These are phyloP conservation scores for Ethmia dodecea DNA, from an alignment of 2,888 invertebrate species.

Conservation along the genomic window DNA sequence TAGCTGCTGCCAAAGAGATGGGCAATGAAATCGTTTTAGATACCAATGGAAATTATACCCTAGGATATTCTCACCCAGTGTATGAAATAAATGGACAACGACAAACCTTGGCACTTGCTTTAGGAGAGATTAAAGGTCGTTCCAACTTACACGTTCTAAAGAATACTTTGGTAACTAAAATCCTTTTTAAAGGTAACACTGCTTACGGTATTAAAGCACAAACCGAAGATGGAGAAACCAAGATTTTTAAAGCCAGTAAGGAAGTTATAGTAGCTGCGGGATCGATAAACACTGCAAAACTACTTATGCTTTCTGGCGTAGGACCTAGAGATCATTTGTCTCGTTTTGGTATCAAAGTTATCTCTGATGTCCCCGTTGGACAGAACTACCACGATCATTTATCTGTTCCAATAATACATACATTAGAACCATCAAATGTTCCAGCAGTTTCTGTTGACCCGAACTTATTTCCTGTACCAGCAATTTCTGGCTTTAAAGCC, in stretches of 20 bases:
- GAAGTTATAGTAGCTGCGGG: slow-evolving; percentile 39
- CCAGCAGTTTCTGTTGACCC: slow-evolving; percentile 29
- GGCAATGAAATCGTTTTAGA: slow-evolving; percentile 41
- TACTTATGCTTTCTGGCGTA: slow-evolving; percentile 40
- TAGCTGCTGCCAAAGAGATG: slow-evolving; percentile 45
- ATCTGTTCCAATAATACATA: slow-evolving; percentile 17
- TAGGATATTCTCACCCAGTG: slow-evolving; percentile 29
- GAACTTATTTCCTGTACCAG: slow-evolving; percentile 19
- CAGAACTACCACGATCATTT: slow-evolving; percentile 37
- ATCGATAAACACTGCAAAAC: slow-evolving; percentile 31
- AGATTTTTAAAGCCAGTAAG: slow-evolving; percentile 24
- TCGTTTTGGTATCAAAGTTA: slow-evolving; percentile 26
- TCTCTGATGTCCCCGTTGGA: slow-evolving; percentile 37
- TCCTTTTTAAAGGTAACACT: slow-evolving; percentile 25
- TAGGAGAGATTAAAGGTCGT: slow-evolving; percentile 27
- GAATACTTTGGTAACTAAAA: slow-evolving; percentile 28
- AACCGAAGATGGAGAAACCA: slow-evolving; percentile 19
- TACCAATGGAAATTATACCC: slow-evolving; percentile 34
- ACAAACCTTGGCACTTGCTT: slow-evolving; percentile 54
- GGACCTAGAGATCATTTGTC: slow-evolving; percentile 35
- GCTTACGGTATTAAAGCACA: slow-evolving; percentile 26
- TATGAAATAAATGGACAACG: slow-evolving; percentile 37
- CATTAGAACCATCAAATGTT: slow-evolving; percentile 42
- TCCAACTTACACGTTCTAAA: slow-evolving; percentile 32
- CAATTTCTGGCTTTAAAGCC: slow-evolving; percentile 26